A percentile compares a stretch with the other conserved stretches of the same genome.
phyloP scores from a whole-genome alignment of 2,888 invertebrate species.

The Pantelozetes paolii region DNA sequence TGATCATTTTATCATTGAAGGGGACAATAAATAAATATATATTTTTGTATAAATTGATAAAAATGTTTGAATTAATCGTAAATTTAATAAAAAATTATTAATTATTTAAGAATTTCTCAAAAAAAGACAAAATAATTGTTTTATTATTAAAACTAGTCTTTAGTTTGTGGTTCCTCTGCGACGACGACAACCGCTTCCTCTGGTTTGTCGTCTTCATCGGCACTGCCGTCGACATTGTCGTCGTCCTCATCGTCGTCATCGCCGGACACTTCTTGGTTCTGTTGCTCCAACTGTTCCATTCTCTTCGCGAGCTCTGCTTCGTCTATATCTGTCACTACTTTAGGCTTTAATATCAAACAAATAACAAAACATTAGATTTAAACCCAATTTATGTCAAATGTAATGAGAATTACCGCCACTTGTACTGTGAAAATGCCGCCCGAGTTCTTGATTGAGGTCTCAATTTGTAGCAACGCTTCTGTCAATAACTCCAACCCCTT shows the following conservation, averaged over 20 bases:
- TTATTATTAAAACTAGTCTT: too few relatives aligned
- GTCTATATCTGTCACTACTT: slow-evolving; percentile 96
- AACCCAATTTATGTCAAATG: neutral
- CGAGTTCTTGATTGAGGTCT: slow-evolving; percentile 68
- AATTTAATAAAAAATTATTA: neutral
- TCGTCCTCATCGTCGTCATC: slow-evolving; percentile 55
- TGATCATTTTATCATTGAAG: too few relatives aligned
- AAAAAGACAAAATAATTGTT: neutral
- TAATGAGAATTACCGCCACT: slow-evolving; percentile 70
- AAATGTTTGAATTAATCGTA: too few relatives aligned
- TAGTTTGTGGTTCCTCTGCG: too few relatives aligned
- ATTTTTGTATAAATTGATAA: neutral
- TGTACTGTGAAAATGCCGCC: slow-evolving; percentile 92
- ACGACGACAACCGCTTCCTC: neutral
- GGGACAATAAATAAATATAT: too few relatives aligned
- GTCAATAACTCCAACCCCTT: slow-evolving; percentile 86
- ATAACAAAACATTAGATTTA: neutral
- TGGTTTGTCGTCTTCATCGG: neutral
- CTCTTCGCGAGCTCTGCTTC: slow-evolving; percentile 91
- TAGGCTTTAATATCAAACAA: slow-evolving; percentile 62
- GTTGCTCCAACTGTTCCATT: slow-evolving; percentile 87
- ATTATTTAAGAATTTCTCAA: neutral
- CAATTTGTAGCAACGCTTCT: slow-evolving; percentile 81
- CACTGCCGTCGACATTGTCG: slow-evolving; percentile 45
- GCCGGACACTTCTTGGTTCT: slow-evolving; percentile 89